Evolutionary conservation across 2,113 vertebrate genomes (phyloP).

Genomic region (Ceyx cyanopectus): DNA sequence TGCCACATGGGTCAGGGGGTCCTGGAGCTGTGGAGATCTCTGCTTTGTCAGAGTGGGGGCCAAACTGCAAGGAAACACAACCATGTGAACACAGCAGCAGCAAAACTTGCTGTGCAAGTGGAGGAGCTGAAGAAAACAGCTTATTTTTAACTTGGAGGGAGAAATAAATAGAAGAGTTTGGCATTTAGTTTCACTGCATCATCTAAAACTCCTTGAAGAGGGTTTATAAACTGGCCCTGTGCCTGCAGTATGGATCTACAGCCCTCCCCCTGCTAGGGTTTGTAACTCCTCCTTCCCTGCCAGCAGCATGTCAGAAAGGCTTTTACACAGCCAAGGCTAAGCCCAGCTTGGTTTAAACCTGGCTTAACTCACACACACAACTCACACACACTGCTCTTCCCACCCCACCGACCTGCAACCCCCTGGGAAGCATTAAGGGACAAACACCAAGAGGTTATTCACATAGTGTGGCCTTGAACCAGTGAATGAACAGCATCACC

Average conservation of each 20-base stretch:
- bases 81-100: background rate
- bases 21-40: constrained; percentile 76
- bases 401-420: background rate
- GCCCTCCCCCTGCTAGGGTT: background rate
- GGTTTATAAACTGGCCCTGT: background rate
- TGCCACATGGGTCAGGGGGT: constrained; percentile 78
- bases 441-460: background rate
- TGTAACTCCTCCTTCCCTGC: background rate
- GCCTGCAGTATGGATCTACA: background rate
- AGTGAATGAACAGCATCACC: background rate
- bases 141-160: background rate
- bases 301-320: background rate
- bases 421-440: background rate
- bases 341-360: background rate
- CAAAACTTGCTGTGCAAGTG: background rate
- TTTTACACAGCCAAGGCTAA: background rate
- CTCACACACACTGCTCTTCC: background rate
- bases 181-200: background rate
- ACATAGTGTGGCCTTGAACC: accelerated
- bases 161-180: background rate
- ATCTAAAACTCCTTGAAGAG: background rate
- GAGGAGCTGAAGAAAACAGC: background rate
- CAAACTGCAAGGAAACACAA: constrained; percentile 71
- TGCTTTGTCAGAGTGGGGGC: constrained; percentile 73
- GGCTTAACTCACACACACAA: background rate